phyloP scores from a whole-genome alignment of 2,888 invertebrate species.

The Drosophila kuntzei region DNA sequence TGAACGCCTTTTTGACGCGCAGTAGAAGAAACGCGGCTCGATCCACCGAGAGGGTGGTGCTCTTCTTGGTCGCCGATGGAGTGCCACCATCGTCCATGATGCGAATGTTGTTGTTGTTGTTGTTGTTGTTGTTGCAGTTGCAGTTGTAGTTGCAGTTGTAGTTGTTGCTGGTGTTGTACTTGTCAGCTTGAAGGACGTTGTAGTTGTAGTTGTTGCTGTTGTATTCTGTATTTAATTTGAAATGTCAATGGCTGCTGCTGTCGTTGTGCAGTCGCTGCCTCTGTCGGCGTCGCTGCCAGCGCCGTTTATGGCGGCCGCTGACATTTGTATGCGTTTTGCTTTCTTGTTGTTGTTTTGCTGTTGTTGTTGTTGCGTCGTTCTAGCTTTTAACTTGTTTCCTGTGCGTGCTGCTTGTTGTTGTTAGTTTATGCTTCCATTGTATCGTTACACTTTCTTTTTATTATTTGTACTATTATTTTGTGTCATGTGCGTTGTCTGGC shows the following conservation, averaged over 20 bases:
- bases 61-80: slow-evolving; percentile 75
- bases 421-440: slow-evolving; percentile 35
- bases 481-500: slow-evolving; percentile 40
- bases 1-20: slow-evolving; percentile 95
- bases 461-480: slow-evolving; percentile 54
- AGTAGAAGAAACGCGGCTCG: slow-evolving; percentile 94
- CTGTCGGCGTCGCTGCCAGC: slow-evolving; percentile 33
- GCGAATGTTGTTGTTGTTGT: slow-evolving; percentile 22
- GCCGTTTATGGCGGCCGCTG: slow-evolving; percentile 43
- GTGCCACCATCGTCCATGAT: slow-evolving; percentile 64
- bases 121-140: slow-evolving; percentile 27
- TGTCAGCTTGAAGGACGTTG: slow-evolving; percentile 11
- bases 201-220: slow-evolving; percentile 5
- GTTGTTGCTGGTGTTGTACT: slow-evolving; percentile 14
- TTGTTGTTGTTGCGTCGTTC: slow-evolving; percentile 10
- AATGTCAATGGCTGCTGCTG: slow-evolving; percentile 56
- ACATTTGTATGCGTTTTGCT: slow-evolving; percentile 68
- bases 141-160: background rate
- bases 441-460: slow-evolving; percentile 55
- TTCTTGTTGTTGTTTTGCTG: slow-evolving; percentile 12
- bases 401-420: slow-evolving; percentile 35
- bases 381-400: slow-evolving; percentile 39
- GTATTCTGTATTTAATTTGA: slow-evolving; percentile 44
- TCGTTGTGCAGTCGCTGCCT: slow-evolving; percentile 10
- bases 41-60: slow-evolving; percentile 91